These are phyloP conservation scores for Heliconius himera DNA, from an alignment of 1,140 invertebrate species.

Conservation along the genomic window DNA sequence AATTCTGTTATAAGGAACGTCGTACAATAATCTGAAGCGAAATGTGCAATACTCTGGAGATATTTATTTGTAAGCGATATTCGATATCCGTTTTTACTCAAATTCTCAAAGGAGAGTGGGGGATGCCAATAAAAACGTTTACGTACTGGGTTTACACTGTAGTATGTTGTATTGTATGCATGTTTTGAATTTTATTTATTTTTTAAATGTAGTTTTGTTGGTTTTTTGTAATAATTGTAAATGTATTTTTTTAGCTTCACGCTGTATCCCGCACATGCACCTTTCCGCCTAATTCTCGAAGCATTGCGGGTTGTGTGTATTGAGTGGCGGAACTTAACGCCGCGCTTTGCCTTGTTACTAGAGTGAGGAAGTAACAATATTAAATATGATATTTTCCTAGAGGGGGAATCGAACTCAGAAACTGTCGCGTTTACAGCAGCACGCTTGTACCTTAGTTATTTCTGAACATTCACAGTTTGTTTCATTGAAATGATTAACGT, in stretches of 20 bases:
- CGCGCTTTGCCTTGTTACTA: not conserved
- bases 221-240: too few species aligned
- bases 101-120: slow-evolving; percentile 11
- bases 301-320: not conserved
- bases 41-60: slow-evolving; percentile 12
- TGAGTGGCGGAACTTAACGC: not conserved
- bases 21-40: slow-evolving; percentile 7
- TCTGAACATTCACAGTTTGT: too few species aligned
- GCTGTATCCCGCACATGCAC: not conserved
- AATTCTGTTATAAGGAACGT: not conserved
- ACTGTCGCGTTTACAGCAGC: too few species aligned
- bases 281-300: not conserved
- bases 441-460: too few species aligned
- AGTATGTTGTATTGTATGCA: not conserved
- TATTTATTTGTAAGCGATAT: slow-evolving; percentile 14
- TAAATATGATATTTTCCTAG: not conserved
- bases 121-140: slow-evolving; percentile 12
- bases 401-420: too few species aligned
- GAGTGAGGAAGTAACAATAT: not conserved
- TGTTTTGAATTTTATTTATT: not conserved
- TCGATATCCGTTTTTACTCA: slow-evolving; percentile 14
- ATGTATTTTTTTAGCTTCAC: not conserved
- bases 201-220: too few species aligned
- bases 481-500: too few species aligned
- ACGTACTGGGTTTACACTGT: slow-evolving; percentile 5